Percentiles rank a stretch among this genome's conserved stretches.
Evolutionary conservation across 2,113 vertebrate genomes (phyloP).

Genomic region (Lamprotornis superbus): DNA sequence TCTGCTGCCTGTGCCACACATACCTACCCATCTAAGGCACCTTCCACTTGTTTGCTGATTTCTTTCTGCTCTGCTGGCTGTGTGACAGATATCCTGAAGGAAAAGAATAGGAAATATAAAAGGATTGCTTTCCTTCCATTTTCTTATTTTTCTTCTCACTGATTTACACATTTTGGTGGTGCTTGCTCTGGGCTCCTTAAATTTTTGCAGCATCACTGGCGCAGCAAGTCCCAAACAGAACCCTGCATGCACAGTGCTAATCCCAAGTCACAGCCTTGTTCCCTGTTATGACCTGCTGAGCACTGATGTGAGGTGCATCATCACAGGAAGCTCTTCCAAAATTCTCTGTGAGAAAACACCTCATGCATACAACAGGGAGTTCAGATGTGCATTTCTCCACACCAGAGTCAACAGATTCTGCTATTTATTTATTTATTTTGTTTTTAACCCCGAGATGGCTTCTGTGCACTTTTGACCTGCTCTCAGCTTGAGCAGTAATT

Average conservation of each 20-base stretch:
- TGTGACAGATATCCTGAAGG: neutral
- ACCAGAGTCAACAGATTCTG: neutral
- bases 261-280: neutral
- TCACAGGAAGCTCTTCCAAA: constrained; percentile 6
- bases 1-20: rapidly evolving
- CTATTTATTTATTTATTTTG: neutral
- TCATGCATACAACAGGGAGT: neutral
- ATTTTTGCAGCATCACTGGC: neutral
- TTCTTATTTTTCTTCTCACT: neutral
- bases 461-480: constrained; percentile 26
- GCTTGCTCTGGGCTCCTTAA: neutral
- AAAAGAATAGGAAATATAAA: neutral
- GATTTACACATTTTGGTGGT: neutral
- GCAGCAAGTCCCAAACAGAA: neutral
- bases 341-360: constrained; percentile 16
- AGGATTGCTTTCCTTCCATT: neutral
- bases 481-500: neutral
- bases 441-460: neutral
- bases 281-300: constrained; percentile 2
- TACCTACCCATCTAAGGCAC: neutral
- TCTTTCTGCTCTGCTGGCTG: neutral
- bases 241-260: neutral
- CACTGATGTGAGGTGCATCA: neutral
- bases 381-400: constrained; percentile 1
- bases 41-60: neutral